Evolutionary conservation across 1,140 invertebrate species (phyloP), one percentile per base, ranked within the genome.

Genomic region (Leptonema lineaticorne): DNA sequence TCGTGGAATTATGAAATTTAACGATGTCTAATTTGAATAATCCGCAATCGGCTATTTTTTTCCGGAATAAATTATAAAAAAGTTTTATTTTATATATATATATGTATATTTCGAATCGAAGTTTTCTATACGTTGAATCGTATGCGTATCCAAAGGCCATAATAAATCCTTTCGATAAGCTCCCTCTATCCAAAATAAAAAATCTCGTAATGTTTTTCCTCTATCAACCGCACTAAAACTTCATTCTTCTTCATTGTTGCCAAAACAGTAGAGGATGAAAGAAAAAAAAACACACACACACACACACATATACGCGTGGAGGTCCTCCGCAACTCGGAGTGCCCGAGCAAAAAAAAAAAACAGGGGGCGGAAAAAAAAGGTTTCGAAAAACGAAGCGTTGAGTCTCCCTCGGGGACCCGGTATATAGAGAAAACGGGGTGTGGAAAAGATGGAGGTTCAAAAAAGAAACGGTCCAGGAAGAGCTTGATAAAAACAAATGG

Each of bases 401-500:
- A 72, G 67, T 69, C 67, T 72, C 70, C 70, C 70, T 28, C 60
- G 70, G 70, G 70, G 67, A 72, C 64, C 67, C 41, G 63, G 63
- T 27, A n/a, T n/a, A n/a, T n/a, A n/a, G 50, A 26, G 50, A 24
- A 53, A 53, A 20, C 46, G 22, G 46, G 46, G 46, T 18, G 7
- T 2, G 46, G 46, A 24, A 24, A 11, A 11, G 37, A 16, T 9
- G 69, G 66, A 65, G 67, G 69, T 72, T 66, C 67, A 67, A 69
- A 69, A 72, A 72, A 72, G 67, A 72, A 72, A 72, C 69, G 71
- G 71, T 68, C 22, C 46, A 24, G 50, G 50, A 53, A 53, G 37
- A 41, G 67, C 71, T 72, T 72, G 71, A 72, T 72, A 72, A 72
- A 72, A 72, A 72, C 71, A 72, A 72, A 72, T 72, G 71, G 71